phyloP scores from a whole-genome alignment of 2,888 invertebrate species.

The Ceraclea dissimilis region DNA sequence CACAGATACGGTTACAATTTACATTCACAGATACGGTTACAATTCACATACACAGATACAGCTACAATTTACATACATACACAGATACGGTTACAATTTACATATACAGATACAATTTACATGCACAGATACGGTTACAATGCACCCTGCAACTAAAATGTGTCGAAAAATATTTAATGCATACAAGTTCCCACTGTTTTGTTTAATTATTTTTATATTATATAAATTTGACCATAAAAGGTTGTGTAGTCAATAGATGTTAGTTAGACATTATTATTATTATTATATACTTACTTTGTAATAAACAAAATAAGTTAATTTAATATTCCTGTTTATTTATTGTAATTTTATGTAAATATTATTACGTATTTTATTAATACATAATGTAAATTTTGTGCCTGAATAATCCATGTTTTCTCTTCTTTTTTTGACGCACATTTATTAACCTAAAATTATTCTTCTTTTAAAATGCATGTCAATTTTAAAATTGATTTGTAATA shows the following conservation, averaged over 20 bases:
- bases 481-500: too few relatives aligned
- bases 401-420: neutral
- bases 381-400: neutral
- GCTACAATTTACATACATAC: too few relatives aligned
- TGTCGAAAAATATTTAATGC: too few relatives aligned
- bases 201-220: constrained; percentile 1
- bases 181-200: too few relatives aligned
- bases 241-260: constrained; percentile 14
- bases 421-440: neutral
- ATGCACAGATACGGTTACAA: too few relatives aligned
- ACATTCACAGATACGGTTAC: too few relatives aligned
- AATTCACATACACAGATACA: too few relatives aligned
- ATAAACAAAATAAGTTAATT: neutral
- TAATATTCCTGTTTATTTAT: neutral
- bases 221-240: constrained; percentile 7
- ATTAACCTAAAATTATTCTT: neutral
- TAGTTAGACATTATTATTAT: neutral
- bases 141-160: too few relatives aligned
- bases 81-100: too few relatives aligned
- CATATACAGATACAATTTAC: too few relatives aligned
- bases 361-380: neutral
- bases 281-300: neutral
- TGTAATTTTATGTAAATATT: neutral
- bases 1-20: too few relatives aligned
- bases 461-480: too few relatives aligned